These are phyloP conservation scores for Cavia aperea DNA, from an alignment of 2,113 vertebrate genomes.

Conservation along the genomic window DNA sequence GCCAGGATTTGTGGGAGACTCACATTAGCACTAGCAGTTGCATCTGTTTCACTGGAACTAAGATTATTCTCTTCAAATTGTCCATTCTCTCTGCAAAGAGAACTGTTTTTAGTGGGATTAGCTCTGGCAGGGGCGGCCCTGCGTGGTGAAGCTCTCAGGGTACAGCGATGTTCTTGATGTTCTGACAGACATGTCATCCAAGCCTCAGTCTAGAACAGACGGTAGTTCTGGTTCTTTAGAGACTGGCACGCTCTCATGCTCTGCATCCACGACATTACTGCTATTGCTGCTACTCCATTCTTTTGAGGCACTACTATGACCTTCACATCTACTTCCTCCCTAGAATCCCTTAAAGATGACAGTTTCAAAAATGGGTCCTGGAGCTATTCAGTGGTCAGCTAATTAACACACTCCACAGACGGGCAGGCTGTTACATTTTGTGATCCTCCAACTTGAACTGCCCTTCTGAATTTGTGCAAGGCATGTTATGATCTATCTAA, in stretches of 20 bases:
- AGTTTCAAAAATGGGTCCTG: slow-evolving; percentile 80
- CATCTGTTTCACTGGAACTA: slow-evolving; percentile 74
- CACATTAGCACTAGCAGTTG: slow-evolving; percentile 73
- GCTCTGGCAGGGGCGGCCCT: slow-evolving; percentile 81
- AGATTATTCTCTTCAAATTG: slow-evolving; percentile 83
- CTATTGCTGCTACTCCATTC: slow-evolving; percentile 79
- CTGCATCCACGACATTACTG: slow-evolving; percentile 28
- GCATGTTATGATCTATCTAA: slow-evolving; percentile 88
- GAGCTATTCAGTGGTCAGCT: slow-evolving; percentile 74
- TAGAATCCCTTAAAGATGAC: slow-evolving; percentile 86
- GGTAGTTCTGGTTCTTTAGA: slow-evolving; percentile 85
- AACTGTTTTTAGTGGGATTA: slow-evolving; percentile 84
- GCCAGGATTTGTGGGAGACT: slow-evolving; percentile 73
- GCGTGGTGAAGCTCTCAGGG: slow-evolving; percentile 92
- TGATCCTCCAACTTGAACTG: slow-evolving; percentile 81
- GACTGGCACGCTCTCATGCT: slow-evolving; percentile 77
- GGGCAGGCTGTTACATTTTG: slow-evolving; percentile 74
- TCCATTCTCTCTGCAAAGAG: slow-evolving; percentile 88
- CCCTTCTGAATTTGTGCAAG: slow-evolving; percentile 90
- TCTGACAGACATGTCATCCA: slow-evolving; percentile 82
- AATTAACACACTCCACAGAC: slow-evolving; percentile 71
- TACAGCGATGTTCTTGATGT: slow-evolving; percentile 94
- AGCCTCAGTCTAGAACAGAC: slow-evolving; percentile 77
- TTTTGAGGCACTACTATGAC: slow-evolving; percentile 84
- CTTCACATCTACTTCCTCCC: slow-evolving; percentile 90